phyloP scores from a whole-genome alignment of 2,888 invertebrate species.

The Rhagonycha fulva region DNA sequence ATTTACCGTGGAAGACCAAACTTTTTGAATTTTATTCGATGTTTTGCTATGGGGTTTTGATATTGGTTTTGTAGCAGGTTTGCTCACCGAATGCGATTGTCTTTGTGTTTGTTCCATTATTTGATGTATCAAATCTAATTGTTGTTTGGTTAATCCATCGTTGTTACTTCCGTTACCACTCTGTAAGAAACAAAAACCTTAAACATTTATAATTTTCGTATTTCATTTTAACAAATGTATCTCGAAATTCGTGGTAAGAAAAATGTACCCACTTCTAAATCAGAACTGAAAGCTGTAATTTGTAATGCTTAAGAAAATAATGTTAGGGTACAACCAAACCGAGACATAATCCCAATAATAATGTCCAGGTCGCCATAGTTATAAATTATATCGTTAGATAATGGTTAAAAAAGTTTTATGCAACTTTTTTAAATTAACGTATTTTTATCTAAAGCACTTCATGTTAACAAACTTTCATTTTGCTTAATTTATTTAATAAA shows the following conservation, averaged over 20 bases:
- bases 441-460: neutral
- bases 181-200: slow-evolving; percentile 42
- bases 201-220: neutral
- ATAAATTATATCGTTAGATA: slow-evolving; percentile 27
- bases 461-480: neutral
- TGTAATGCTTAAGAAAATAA: slow-evolving; percentile 48
- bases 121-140: slow-evolving; percentile 75
- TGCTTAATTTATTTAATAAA: neutral
- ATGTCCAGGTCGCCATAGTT: slow-evolving; percentile 33
- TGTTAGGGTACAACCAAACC: slow-evolving; percentile 36
- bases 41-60: slow-evolving; percentile 44
- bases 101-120: slow-evolving; percentile 76
- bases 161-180: slow-evolving; percentile 59
- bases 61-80: slow-evolving; percentile 43
- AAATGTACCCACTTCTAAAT: slow-evolving; percentile 44
- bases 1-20: slow-evolving; percentile 52
- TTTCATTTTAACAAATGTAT: neutral
- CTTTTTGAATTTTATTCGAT: slow-evolving; percentile 47
- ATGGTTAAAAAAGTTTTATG: neutral
- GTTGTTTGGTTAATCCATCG: slow-evolving; percentile 73
- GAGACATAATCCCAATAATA: slow-evolving; percentile 35
- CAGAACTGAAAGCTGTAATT: slow-evolving; percentile 42
- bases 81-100: slow-evolving; percentile 57
- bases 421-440: neutral
- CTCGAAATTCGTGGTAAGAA: slow-evolving; percentile 39